Percentiles rank a stretch among this genome's conserved stretches.
These are phyloP conservation scores for Varanus salvator DNA, from an alignment of 2,113 vertebrate species.

Conservation along the genomic window DNA sequence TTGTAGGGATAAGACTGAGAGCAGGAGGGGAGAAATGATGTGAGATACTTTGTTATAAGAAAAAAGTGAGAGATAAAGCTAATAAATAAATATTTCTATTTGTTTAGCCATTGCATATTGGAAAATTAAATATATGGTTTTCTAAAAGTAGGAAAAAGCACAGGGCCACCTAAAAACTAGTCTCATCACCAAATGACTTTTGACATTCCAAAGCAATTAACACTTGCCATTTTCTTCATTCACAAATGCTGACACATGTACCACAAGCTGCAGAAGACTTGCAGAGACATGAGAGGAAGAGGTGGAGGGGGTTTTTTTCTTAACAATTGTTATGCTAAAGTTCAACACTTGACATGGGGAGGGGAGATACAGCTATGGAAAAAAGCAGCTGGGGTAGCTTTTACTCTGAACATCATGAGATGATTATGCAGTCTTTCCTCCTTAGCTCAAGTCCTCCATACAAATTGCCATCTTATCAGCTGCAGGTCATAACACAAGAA, in stretches of 20 bases:
- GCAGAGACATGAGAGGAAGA: neutral
- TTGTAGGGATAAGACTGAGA: too few species aligned
- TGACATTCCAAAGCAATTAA: neutral
- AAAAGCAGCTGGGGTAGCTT: neutral
- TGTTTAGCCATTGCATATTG: neutral
- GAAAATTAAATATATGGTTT: neutral
- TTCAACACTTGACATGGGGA: neutral
- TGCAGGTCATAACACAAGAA: neutral
- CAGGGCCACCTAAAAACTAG: neutral
- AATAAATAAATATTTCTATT: neutral
- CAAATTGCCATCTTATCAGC: too few species aligned
- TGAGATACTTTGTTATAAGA: too few species aligned
- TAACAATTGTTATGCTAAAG: neutral
- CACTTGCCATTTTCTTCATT: neutral
- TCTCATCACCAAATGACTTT: neutral
- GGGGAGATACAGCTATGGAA: neutral
- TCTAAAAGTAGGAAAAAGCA: neutral
- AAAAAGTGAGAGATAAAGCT: too few species aligned
- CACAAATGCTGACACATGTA: neutral
- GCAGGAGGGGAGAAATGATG: too few species aligned
- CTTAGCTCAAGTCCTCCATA: neutral
- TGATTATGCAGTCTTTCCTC: neutral
- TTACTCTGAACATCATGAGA: neutral
- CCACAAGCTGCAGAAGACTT: neutral
- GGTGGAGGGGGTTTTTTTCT: neutral